Base-by-base conservation (phyloP, 2,113 vertebrate species). In the Phoxinus phoxinus region DNA sequence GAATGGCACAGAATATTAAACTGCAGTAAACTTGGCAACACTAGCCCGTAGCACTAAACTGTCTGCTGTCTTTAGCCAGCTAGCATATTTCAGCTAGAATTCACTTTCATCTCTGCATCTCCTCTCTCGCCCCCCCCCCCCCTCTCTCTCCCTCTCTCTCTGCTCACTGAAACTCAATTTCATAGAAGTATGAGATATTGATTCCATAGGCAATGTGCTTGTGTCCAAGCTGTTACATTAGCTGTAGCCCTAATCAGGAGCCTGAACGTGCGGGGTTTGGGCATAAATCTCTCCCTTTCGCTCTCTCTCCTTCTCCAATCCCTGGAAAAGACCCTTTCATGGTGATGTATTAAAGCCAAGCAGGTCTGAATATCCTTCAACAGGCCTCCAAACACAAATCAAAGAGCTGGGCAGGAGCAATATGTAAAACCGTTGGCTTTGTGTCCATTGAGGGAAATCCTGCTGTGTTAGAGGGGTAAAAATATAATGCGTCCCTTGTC, bases 181-280 rank as follows among this genome's bases (percentile, higher is more conserved):
- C 86, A 87, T 90, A 86, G 89, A 89, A 87, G 87, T 93, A 94
- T 93, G 92, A 93, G 92, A 88, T 94, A 94, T 94, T 91, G 93
- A 94, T 94, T 93, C 86, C 71, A 89, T 63, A 91, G 82, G 69
- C 84, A 89, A 56, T 67, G 32, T 44, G 51, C 88, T 90, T 91
- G 88, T 93, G 89, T 93, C 91, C 90, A 83, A 91, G 91, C 90
- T 84, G 90, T 90, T 91, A 91, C 91, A 92, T 92, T 91, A 94
- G 84, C 84, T 88, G 89, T 84, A 85, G 90, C 67, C 87, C 90
- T 93, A 93, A 93, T 93, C 91, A 76, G 84, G 72, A 79, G 89
- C 80, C 80, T 86, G 89, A 88, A 88, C 81, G 81, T 89, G 86
- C 71, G 21, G 32, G 89, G 32, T 78, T 81, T 46, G 84, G 86